Conservation (phyloP, 2,797 vertebrate genomes). For the Pseudochirops corinnae region DNA sequence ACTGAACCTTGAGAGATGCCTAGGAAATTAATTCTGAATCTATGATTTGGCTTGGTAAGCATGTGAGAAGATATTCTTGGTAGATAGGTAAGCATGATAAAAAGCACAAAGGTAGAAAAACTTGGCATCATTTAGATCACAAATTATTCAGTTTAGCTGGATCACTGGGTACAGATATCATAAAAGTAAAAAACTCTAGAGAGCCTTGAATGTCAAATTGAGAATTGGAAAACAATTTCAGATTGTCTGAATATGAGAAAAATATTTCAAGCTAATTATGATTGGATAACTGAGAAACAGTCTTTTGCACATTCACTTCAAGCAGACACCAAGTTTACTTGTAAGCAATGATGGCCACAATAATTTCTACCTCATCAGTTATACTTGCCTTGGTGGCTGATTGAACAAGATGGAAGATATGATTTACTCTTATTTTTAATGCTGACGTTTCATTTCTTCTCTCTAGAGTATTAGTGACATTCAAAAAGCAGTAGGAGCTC, state of each 20-base stretch:
- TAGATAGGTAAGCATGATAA: background rate
- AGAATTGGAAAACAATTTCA: background rate
- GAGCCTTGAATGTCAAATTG: background rate
- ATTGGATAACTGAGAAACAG: background rate
- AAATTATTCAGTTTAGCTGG: background rate
- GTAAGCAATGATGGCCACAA: background rate
- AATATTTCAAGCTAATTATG: background rate
- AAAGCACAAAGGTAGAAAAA: background rate
- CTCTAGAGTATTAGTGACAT: constrained; percentile 1
- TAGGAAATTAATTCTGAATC: background rate
- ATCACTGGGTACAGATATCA: background rate
- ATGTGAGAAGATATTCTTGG: background rate
- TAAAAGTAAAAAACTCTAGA: background rate
- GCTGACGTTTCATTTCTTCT: background rate
- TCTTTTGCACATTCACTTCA: background rate
- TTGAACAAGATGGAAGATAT: background rate
- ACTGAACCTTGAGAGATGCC: background rate
- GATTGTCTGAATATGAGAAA: background rate
- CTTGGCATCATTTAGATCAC: background rate
- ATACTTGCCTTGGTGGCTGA: background rate
- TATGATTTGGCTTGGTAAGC: background rate
- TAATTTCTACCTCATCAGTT: background rate
- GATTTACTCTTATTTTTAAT: background rate
- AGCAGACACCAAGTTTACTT: background rate
- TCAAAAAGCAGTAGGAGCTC: background rate